These are phyloP conservation scores for Parnassius apollo DNA, from an alignment of 2,888 invertebrate species.

Conservation along the genomic window DNA sequence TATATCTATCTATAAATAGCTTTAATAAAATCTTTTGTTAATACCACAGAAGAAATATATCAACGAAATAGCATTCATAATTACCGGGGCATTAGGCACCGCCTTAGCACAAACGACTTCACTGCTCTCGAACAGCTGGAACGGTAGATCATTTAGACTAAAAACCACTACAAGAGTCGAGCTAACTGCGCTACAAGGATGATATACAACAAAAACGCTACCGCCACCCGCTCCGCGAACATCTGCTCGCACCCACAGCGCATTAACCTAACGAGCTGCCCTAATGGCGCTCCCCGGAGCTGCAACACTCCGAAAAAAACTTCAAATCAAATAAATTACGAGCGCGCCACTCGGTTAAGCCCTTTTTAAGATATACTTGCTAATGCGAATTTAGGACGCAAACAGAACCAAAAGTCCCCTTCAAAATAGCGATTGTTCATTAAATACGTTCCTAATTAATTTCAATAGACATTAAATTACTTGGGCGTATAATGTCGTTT, in stretches of 20 bases:
- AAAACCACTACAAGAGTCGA: slow-evolving; percentile 41
- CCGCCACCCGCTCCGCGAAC: slow-evolving; percentile 51
- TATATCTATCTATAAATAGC: too few species aligned
- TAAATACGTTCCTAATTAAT: not conserved
- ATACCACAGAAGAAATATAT: not conserved
- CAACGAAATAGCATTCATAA: slow-evolving; percentile 3
- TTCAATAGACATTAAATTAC: not conserved
- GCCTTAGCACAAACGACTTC: slow-evolving; percentile 29
- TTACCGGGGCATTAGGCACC: slow-evolving; percentile 18
- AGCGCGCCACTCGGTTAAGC: slow-evolving; percentile 33
- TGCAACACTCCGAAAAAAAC: slow-evolving; percentile 59
- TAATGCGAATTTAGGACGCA: slow-evolving; percentile 15
- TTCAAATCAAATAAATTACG: slow-evolving; percentile 71
- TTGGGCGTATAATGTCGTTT: not conserved
- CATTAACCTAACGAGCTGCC: slow-evolving; percentile 77
- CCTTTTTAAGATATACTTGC: slow-evolving; percentile 8
- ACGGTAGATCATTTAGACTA: slow-evolving; percentile 28
- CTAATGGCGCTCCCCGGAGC: slow-evolving; percentile 72
- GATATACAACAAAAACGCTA: slow-evolving; percentile 70
- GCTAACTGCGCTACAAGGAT: slow-evolving; percentile 57
- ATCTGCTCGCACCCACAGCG: slow-evolving; percentile 71
- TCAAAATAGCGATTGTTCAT: not conserved
- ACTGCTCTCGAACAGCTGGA: slow-evolving; percentile 28
- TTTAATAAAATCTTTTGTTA: not conserved
- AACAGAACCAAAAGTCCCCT: slow-evolving; percentile 4